Evolutionary conservation across 2,797 vertebrate genomes (phyloP), one percentile per base, ranked within the genome.

Genomic region (Monodelphis domestica): DNA sequence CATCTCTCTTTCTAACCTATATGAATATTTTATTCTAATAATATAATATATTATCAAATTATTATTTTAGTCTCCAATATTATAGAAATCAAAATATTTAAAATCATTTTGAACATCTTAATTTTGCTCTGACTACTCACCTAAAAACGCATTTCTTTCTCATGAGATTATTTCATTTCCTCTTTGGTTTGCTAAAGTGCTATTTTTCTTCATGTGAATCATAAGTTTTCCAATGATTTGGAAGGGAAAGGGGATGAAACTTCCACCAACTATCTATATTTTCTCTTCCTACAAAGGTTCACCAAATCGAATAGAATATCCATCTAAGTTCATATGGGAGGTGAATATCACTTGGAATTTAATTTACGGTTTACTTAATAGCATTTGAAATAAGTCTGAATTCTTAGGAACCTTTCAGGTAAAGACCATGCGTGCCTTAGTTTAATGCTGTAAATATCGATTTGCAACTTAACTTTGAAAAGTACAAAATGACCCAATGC

Each of bases 381-480:
- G 9, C 28, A 90, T 93, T 95, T 94, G 91, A 93, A 95, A 93
- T 96, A 96, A 93, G 89, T 92, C 38, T 90, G 88, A 95, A 95
- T 95, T 95, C 12, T 97, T 93, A 94, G 51, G 33, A 94, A 94
- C 33, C 87, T 94, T 97, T 97, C 93, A 96, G 56, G 38, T 92
- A 54, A 97, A 96, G 70, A 50, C 12, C 21, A 56, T 87, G 50
- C 93, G 92, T 97, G 93, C 92, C 56, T 93, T 93, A 91, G 51
- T 45, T 89, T 45, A 95, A 87, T 94, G 51, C 45, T 56, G 17
- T 89, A 92, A 93, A 28, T 94, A 95, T 88, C 87, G 90, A 90
- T 91, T 93, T 96, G 87, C 45, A 93, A 33, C 52, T 96, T 94
- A 92, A 12, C 29, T 93, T 94, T 96, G 63, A 94, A 96, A 96